Conservation (phyloP, 2,888 invertebrate genomes). For the Sphaeridia pumilis region DNA sequence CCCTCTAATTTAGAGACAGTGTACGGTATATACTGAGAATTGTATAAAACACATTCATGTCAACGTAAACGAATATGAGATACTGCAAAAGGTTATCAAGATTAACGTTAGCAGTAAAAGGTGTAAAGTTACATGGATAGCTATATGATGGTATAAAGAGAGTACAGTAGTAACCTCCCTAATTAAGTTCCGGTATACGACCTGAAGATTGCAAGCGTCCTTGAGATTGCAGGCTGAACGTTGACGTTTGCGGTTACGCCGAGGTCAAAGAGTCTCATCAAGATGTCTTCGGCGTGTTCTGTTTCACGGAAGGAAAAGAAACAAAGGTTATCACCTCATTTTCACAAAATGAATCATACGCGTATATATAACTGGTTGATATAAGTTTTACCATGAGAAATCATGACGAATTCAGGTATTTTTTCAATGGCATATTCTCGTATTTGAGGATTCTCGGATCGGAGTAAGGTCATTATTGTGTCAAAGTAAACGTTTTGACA, state of each 20-base stretch:
- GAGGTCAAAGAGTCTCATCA: conserved; percentile 68
- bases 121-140: too few species aligned
- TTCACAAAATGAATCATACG: background rate
- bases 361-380: background rate
- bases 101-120: too few species aligned
- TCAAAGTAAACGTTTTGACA: conserved; percentile 22
- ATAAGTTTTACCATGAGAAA: conserved; percentile 26
- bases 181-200: conserved; percentile 65
- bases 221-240: conserved; percentile 61
- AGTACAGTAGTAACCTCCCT: background rate
- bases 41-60: too few species aligned
- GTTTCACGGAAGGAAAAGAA: conserved; percentile 35
- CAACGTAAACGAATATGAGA: too few species aligned
- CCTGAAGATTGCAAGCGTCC: conserved; percentile 67
- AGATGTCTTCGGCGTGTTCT: conserved; percentile 67
- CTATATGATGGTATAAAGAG: too few species aligned
- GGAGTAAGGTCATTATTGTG: conserved; percentile 23
- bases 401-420: conserved; percentile 29
- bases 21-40: too few species aligned
- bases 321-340: background rate
- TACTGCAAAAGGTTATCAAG: too few species aligned
- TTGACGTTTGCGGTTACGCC: conserved; percentile 68
- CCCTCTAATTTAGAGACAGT: too few species aligned
- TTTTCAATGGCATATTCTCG: conserved; percentile 25
- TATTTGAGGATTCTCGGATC: conserved; percentile 21